Conservation (phyloP, 2,113 vertebrate genomes). For the Prietella phreatophila region DNA sequence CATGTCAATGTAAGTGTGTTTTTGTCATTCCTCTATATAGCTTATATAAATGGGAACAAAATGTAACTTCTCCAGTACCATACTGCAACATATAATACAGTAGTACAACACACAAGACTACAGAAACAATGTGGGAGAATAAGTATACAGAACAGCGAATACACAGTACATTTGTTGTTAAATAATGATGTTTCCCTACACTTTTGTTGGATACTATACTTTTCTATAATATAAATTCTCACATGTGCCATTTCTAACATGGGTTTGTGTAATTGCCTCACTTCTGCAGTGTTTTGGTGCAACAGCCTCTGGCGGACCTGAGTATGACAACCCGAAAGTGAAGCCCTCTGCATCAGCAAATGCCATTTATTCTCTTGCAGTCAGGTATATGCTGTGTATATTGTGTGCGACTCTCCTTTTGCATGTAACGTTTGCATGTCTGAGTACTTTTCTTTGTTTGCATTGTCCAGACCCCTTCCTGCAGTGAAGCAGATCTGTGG, state of each 20-base stretch:
- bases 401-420: neutral
- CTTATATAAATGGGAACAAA: neutral
- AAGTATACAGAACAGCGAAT: neutral
- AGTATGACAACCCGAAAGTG: constrained; percentile 89
- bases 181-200: neutral
- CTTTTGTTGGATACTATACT: neutral
- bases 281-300: constrained; percentile 75
- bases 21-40: neutral
- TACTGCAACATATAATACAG: neutral
- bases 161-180: neutral
- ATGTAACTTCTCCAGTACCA: neutral
- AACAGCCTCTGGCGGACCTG: constrained; percentile 64
- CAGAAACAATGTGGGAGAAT: neutral
- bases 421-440: neutral
- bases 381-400: constrained; percentile 74
- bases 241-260: neutral
- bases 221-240: neutral
- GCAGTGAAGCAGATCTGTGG: constrained; percentile 73
- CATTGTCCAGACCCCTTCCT: constrained; percentile 74
- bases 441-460: neutral
- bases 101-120: neutral
- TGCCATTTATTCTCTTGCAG: constrained; percentile 89
- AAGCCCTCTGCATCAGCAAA: constrained; percentile 90
- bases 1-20: neutral
- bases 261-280: neutral